A percentile compares a stretch with the other conserved stretches of the same genome.
These are phyloP conservation scores for Rhinolophus ferrumequinum DNA, from an alignment of 2,113 vertebrate genomes.

Conservation along the genomic window DNA sequence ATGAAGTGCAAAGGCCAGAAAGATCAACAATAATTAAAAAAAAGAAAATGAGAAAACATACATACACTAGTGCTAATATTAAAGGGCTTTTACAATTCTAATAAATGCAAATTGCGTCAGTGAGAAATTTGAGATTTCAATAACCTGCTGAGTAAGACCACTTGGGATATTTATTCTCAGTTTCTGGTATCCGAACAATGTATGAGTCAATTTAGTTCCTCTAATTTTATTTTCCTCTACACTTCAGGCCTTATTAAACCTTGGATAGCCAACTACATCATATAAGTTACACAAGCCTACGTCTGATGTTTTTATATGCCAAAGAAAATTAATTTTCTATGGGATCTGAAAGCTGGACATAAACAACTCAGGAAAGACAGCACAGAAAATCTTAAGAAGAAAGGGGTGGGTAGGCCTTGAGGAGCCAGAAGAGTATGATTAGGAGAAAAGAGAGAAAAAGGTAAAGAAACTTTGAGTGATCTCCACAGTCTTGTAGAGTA, in stretches of 20 bases:
- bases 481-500: background rate
- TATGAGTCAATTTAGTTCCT: slow-evolving; percentile 67
- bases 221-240: slow-evolving; percentile 72
- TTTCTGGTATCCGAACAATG: slow-evolving; percentile 67
- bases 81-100: slow-evolving; percentile 21
- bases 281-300: slow-evolving; percentile 45
- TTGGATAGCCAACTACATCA: background rate
- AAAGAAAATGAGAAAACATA: background rate
- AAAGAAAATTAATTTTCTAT: slow-evolving; percentile 61
- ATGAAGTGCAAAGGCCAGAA: background rate
- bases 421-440: background rate
- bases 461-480: background rate
- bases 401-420: background rate
- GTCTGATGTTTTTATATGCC: slow-evolving; percentile 35
- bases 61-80: background rate
- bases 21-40: background rate
- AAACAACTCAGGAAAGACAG: background rate
- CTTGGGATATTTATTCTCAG: slow-evolving; percentile 53
- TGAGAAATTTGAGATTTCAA: slow-evolving; percentile 61
- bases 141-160: slow-evolving; percentile 16
- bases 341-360: slow-evolving; percentile 18
- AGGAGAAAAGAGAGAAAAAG: background rate
- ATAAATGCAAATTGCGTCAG: slow-evolving; percentile 33
- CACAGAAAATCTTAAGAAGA: background rate
- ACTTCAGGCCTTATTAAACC: slow-evolving; percentile 62